Conservation (phyloP, 2,888 invertebrate species). For the Drosophila setosimentum region DNA sequence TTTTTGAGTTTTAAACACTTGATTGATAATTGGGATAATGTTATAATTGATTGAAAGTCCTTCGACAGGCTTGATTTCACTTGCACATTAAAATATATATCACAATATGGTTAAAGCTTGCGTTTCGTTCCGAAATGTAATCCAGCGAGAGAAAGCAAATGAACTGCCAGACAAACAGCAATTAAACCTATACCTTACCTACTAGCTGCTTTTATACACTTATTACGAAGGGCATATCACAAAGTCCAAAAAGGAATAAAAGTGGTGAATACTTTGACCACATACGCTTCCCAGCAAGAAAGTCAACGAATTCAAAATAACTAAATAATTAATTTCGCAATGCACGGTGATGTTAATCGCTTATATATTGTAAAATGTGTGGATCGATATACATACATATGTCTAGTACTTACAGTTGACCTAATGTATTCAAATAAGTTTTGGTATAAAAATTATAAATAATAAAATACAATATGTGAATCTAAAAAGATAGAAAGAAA, state of each 20-base stretch:
- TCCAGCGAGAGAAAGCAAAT: slow-evolving; percentile 55
- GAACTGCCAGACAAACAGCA: slow-evolving; percentile 81
- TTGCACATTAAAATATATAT: slow-evolving; percentile 30
- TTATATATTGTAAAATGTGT: slow-evolving; percentile 18
- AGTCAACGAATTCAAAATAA: slow-evolving; percentile 60
- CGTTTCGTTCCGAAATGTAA: slow-evolving; percentile 26
- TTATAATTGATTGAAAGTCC: slow-evolving; percentile 10
- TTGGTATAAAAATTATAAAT: background rate
- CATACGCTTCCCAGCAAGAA: slow-evolving; percentile 57
- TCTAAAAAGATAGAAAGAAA: too few relatives aligned
- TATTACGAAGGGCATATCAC: slow-evolving; percentile 52
- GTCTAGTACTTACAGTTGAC: background rate
- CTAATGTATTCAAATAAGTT: background rate
- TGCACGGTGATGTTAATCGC: slow-evolving; percentile 47
- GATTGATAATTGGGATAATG: slow-evolving; percentile 6
- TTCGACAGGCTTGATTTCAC: slow-evolving; percentile 14
- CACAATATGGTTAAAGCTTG: slow-evolving; percentile 24
- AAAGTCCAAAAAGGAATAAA: slow-evolving; percentile 66
- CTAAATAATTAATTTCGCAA: slow-evolving; percentile 44
- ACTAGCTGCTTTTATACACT: slow-evolving; percentile 47
- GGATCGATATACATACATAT: slow-evolving; percentile 2
- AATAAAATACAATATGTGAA: background rate
- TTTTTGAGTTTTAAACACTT: slow-evolving; percentile 44
- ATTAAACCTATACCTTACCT: slow-evolving; percentile 64
- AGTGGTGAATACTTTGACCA: slow-evolving; percentile 71